Evolutionary conservation across 2,888 invertebrate species (phyloP).

Genomic region (Mactromeris polynyma): DNA sequence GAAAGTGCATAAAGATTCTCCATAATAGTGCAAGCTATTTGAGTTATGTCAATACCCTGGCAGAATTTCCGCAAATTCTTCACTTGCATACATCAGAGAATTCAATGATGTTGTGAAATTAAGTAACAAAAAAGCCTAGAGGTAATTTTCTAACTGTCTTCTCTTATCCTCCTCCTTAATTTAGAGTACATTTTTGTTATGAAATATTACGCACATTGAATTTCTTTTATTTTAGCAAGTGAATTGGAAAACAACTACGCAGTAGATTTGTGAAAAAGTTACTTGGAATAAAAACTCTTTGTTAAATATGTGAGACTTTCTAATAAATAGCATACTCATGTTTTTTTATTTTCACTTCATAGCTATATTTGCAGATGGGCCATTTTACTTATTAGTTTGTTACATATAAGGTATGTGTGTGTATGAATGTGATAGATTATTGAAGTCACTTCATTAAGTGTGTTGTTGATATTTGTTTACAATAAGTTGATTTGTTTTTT

Average conservation of each 20-base stretch:
- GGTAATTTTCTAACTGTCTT: not conserved
- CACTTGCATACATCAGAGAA: not conserved
- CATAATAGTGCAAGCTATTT: not conserved
- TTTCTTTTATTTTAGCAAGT: not conserved
- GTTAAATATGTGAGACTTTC: too few species aligned
- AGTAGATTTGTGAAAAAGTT: not conserved
- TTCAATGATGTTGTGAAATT: not conserved
- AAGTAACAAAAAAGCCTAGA: not conserved
- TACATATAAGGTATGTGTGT: not conserved
- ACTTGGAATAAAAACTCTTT: not conserved
- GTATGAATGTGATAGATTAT: not conserved
- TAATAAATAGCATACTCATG: too few species aligned
- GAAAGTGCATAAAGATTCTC: not conserved
- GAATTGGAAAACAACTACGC: too few species aligned
- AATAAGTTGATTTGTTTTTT: constrained; percentile 39
- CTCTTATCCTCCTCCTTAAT: too few species aligned
- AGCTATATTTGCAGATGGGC: not conserved
- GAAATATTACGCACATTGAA: not conserved
- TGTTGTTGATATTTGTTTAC: constrained; percentile 37
- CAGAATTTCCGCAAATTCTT: not conserved
- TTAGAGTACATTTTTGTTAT: not conserved
- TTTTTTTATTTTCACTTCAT: too few species aligned
- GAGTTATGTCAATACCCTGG: not conserved
- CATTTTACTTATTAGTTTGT: not conserved
- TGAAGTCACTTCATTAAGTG: constrained; percentile 13